A percentile compares a stretch with the other conserved stretches of the same genome.
phyloP scores from a whole-genome alignment of 2,888 invertebrate genomes.

The Drosophila neonasuta region DNA sequence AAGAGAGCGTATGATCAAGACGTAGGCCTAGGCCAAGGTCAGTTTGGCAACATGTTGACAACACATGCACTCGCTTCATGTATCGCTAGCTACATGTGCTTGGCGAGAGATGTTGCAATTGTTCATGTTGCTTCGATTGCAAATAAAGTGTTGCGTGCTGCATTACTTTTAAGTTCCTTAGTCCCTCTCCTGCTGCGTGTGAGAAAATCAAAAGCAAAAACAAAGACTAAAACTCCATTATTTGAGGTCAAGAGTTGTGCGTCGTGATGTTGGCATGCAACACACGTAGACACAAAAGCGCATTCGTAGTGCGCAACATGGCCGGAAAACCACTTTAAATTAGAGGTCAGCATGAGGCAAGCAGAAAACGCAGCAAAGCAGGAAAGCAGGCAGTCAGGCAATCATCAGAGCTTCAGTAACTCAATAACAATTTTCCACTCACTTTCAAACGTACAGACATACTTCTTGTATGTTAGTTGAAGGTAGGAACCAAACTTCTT shows the following conservation, averaged over 20 bases:
- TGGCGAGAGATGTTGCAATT: constrained; percentile 50
- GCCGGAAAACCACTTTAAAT: constrained; percentile 49
- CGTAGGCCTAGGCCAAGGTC: constrained; percentile 64
- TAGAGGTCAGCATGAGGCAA: constrained; percentile 49
- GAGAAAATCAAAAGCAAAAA: constrained; percentile 8
- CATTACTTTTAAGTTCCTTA: background rate
- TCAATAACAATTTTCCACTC: constrained; percentile 46
- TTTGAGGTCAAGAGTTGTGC: constrained; percentile 61
- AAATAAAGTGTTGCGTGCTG: constrained; percentile 28
- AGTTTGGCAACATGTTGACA: constrained; percentile 69
- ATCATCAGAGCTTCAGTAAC: constrained; percentile 33
- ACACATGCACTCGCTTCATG: constrained; percentile 18
- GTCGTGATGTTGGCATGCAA: constrained; percentile 47
- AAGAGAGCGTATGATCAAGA: constrained; percentile 30
- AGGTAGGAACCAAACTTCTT: constrained; percentile 14
- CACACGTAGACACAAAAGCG: constrained; percentile 23
- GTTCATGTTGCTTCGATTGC: constrained; percentile 35
- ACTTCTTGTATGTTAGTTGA: background rate
- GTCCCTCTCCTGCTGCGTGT: constrained; percentile 21
- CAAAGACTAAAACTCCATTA: constrained; percentile 25
- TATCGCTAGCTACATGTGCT: constrained; percentile 34
- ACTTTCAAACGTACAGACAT: constrained; percentile 19
- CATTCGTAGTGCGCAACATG: constrained; percentile 27
- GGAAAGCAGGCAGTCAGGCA: constrained; percentile 18
- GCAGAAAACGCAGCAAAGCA: constrained; percentile 6